Evolutionary conservation across 1,140 invertebrate species (phyloP).

Genomic region (Bombus balteatus): DNA sequence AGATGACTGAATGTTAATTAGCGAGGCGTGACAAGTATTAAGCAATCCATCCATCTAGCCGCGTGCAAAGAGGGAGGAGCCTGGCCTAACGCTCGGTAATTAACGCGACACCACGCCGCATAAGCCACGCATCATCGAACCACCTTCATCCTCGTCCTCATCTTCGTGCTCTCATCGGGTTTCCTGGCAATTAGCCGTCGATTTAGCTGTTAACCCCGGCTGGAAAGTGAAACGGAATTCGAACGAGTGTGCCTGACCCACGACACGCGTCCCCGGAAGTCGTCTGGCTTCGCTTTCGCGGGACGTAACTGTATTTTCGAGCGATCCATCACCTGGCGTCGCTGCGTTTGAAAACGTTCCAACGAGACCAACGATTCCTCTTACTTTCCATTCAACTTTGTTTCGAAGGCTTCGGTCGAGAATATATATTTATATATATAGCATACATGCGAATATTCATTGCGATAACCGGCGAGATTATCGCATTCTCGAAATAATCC

Average conservation of each 20-base stretch:
- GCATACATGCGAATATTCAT: too few species aligned
- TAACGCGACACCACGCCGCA: constrained; percentile 61
- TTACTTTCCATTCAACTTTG: constrained; percentile 1
- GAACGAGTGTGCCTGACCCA: neutral
- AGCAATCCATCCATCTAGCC: constrained; percentile 74
- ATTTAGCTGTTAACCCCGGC: constrained; percentile 45
- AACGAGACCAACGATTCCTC: neutral
- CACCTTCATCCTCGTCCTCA: neutral
- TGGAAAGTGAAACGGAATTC: constrained; percentile 30
- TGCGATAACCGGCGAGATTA: too few species aligned
- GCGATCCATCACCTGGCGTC: constrained; percentile 33
- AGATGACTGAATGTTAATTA: constrained; percentile 81
- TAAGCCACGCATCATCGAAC: constrained; percentile 45
- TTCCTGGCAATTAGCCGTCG: constrained; percentile 47
- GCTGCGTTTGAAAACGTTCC: constrained; percentile 19
- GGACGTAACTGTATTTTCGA: constrained; percentile 21
- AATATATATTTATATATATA: too few species aligned
- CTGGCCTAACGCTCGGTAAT: constrained; percentile 61
- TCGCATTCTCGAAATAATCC: neutral
- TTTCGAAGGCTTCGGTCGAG: neutral
- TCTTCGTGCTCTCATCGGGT: neutral
- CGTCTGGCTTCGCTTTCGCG: constrained; percentile 15
- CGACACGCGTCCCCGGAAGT: constrained; percentile 17
- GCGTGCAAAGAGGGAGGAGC: constrained; percentile 58
- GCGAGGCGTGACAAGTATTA: constrained; percentile 77